Conservation (phyloP, 2,797 vertebrate species). For the Acipenser oxyrinchus region DNA sequence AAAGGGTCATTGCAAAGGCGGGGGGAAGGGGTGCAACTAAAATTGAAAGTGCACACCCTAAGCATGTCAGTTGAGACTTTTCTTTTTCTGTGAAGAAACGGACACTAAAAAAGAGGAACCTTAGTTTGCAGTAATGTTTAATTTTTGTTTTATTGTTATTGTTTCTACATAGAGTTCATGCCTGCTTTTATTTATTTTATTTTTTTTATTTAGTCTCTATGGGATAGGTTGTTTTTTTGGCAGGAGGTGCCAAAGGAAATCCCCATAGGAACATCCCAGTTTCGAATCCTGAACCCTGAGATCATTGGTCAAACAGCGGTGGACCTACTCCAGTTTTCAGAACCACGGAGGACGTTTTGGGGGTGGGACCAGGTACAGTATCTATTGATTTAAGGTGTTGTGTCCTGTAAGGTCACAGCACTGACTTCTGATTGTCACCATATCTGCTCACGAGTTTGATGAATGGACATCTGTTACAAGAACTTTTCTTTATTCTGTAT, state of each 20-base stretch:
- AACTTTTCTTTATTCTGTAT: not conserved
- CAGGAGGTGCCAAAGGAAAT: slow-evolving; percentile 71
- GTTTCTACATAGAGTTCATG: no score
- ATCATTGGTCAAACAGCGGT: slow-evolving; percentile 79
- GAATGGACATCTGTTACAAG: not conserved
- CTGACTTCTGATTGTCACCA: no score
- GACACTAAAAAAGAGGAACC: no score
- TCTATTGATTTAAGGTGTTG: not conserved
- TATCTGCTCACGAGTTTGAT: no score
- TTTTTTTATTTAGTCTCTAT: slow-evolving; percentile 63
- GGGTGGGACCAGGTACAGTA: slow-evolving; percentile 75
- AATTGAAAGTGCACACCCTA: no score
- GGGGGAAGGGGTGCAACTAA: no score
- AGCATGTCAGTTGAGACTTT: no score
- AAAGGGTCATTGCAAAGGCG: no score
- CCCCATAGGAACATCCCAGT: slow-evolving; percentile 61
- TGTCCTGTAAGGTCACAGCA: not conserved
- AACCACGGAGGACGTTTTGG: slow-evolving; percentile 63
- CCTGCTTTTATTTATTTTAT: not conserved
- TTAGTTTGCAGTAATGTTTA: no score
- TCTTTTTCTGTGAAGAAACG: no score
- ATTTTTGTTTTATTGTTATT: no score
- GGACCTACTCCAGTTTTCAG: slow-evolving; percentile 71
- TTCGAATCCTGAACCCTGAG: slow-evolving; percentile 79
- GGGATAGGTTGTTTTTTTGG: slow-evolving; percentile 87